Conservation (phyloP, 1,140 invertebrate species). For the Chlorops oryzae region DNA sequence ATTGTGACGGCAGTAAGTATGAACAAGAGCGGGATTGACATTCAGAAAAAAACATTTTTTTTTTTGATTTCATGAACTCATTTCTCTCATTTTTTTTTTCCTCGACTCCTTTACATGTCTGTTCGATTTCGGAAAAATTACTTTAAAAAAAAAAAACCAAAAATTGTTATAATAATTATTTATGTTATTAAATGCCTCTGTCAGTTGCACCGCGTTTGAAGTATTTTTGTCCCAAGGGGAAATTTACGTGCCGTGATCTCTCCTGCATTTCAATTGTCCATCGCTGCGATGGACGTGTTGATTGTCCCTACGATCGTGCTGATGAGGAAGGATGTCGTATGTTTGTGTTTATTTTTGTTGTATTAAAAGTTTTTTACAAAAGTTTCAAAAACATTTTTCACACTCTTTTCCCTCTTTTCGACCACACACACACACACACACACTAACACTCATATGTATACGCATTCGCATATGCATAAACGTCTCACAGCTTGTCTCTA, state of each 20-base stretch:
- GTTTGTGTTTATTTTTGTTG: conserved; percentile 24
- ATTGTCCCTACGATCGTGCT: conserved; percentile 54
- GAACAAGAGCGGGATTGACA: too few relatives aligned
- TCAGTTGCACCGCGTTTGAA: conserved; percentile 38
- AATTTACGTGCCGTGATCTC: conserved; percentile 59
- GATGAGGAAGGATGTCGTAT: conserved; percentile 56
- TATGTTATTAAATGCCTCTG: too few relatives aligned
- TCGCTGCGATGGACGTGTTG: conserved; percentile 51
- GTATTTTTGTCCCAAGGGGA: conserved; percentile 51
- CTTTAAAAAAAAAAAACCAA: too few relatives aligned
- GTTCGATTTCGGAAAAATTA: background rate
- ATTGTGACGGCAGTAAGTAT: conserved; percentile 52
- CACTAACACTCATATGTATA: background rate
- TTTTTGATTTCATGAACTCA: background rate
- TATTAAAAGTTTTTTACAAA: conserved; percentile 4
- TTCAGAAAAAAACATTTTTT: conserved; percentile 4
- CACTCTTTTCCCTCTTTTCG: background rate
- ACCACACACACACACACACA: background rate
- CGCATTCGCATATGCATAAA: background rate
- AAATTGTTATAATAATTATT: background rate
- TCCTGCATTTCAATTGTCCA: conserved; percentile 64
- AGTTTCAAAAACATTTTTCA: too few relatives aligned
- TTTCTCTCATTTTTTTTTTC: background rate
- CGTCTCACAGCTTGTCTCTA: conserved; percentile 51
- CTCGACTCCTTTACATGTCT: conserved; percentile 13